A percentile compares a stretch with the other conserved stretches of the same genome.
These are phyloP conservation scores for Larimichthys crocea DNA, from an alignment of 2,113 vertebrate species.

Conservation along the genomic window DNA sequence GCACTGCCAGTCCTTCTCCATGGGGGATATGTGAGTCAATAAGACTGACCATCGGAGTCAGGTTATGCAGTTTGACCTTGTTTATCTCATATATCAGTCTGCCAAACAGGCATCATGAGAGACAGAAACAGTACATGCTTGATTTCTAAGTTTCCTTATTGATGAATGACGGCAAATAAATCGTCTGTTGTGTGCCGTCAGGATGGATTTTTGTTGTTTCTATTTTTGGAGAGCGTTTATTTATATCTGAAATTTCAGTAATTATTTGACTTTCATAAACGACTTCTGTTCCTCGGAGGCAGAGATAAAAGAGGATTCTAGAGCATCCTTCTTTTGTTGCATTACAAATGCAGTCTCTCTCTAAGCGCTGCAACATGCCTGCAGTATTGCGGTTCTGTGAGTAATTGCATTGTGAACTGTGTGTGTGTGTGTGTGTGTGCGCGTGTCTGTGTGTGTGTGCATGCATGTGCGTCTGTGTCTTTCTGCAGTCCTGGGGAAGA, in stretches of 20 bases:
- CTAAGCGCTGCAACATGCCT: constrained; percentile 70
- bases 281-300: constrained; percentile 9
- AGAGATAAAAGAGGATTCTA: not conserved
- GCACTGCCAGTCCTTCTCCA: constrained; percentile 48
- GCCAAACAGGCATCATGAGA: not conserved
- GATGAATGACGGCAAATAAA: not conserved
- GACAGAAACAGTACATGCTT: not conserved
- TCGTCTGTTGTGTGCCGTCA: not conserved
- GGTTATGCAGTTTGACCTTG: constrained; percentile 29
- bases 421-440: constrained; percentile 40
- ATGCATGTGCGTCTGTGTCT: constrained; percentile 64
- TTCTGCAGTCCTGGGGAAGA: constrained; percentile 95
- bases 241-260: constrained; percentile 1
- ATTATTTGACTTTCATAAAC: constrained; percentile 25
- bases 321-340: constrained; percentile 42
- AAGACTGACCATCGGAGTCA: constrained; percentile 17
- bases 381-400: constrained; percentile 71
- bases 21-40: constrained; percentile 39
- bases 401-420: constrained; percentile 74
- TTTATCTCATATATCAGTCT: constrained; percentile 13
- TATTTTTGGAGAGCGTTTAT: not conserved
- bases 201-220: not conserved
- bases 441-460: constrained; percentile 52
- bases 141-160: not conserved
- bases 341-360: constrained; percentile 62